Base-by-base conservation (phyloP, 1,140 invertebrate species). In the Kradibia gibbosae region DNA sequence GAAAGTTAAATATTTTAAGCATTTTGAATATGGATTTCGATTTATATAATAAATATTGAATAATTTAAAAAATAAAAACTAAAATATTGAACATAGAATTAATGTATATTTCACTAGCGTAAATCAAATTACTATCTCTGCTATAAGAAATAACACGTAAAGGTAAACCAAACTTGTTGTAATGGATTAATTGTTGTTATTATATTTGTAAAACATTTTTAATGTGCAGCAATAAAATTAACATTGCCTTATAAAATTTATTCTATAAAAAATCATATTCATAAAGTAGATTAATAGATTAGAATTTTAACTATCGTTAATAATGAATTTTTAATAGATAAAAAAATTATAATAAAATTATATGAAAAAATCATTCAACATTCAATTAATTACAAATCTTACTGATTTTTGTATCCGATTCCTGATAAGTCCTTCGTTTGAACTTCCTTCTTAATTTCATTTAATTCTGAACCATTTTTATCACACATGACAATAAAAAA, bases 371-470 rank as follows among this genome's bases (percentile, higher is more conserved):
- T 3, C 1, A 3, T 28, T 2, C 13, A 28, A 17, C 25, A 67
- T 67, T 22, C 36, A 4, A 67, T 39, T 39, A 67, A 15, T 39
- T 67, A 3, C 5, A n/a, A 20, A 7, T 65, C 62, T 67, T 67
- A 67, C 4, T 39, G 34, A 5, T 17, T 39, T 39, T 67, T 20
- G 34, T 3, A 20, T 8, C n/a, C 13, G 22, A 67, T 28, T 10
- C 39, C 39, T 39, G 15, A 39, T 39, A 22, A 0, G 3, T 39
- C 62, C 25, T 39, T 39, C n/a, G n/a, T 20, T 67, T 67, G 34
- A n/a, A n/a, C 62, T 39, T 67, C 62, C 39, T 67, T 67, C 62
- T 67, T 36, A 39, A 67, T 67, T 67, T 67, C 62, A n/a, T 67
- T 36, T 36, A 67, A 8, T 39, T 67, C 62, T 1, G 22, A 4